Percentiles rank a stretch among this genome's conserved stretches.
Evolutionary conservation across 1,140 invertebrate species (phyloP).

Genomic region (Mycetomoellerius zeteki): DNA sequence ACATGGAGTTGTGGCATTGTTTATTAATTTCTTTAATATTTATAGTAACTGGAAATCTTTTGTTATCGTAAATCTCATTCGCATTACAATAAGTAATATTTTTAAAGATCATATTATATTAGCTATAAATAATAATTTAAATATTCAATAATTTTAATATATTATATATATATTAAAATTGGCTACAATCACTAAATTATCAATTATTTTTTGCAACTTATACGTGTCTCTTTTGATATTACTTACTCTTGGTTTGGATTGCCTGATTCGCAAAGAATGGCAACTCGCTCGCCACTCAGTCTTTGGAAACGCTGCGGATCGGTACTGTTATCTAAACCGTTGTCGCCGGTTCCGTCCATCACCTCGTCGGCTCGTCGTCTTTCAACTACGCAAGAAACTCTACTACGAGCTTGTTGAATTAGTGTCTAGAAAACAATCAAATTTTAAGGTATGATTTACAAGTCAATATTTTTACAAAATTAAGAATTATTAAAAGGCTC

Average conservation of each 20-base stretch:
- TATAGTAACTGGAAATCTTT: background rate
- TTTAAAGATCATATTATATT: background rate
- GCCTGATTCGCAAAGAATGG: constrained; percentile 94
- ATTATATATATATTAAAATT: too few relatives aligned
- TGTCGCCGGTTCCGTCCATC: constrained; percentile 89
- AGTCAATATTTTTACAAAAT: background rate
- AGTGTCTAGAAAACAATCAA: constrained; percentile 75
- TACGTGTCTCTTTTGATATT: background rate
- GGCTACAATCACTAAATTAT: background rate
- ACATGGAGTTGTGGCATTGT: background rate
- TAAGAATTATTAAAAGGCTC: background rate
- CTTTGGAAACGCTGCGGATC: constrained; percentile 91
- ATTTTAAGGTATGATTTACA: background rate
- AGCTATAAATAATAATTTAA: background rate
- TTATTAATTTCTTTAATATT: background rate
- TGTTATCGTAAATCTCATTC: too few relatives aligned
- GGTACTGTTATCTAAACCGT: constrained; percentile 88
- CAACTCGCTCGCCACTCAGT: constrained; percentile 93
- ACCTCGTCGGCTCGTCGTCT: constrained; percentile 93
- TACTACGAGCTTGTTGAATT: constrained; percentile 85
- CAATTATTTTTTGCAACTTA: background rate
- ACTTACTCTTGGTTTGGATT: constrained; percentile 88
- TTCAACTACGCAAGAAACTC: constrained; percentile 96
- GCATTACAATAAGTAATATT: background rate
- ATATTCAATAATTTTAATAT: background rate